phyloP scores from a whole-genome alignment of 1,140 invertebrate species.

The Aphaenogaster floridana region DNA sequence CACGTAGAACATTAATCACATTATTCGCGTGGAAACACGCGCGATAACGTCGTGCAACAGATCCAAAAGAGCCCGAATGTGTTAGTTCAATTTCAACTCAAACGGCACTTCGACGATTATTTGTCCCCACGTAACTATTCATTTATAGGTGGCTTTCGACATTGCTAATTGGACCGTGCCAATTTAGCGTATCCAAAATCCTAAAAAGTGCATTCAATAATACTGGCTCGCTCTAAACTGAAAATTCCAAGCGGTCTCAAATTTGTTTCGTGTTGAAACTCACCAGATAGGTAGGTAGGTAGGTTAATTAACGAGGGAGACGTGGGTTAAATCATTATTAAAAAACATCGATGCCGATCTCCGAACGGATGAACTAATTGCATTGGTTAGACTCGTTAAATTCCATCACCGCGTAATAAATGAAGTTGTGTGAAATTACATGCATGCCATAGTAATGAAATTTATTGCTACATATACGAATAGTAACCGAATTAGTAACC shows the following conservation, averaged over 20 bases:
- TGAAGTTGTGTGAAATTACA: slow-evolving; percentile 38
- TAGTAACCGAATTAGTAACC: not conserved
- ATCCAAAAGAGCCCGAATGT: slow-evolving; percentile 49
- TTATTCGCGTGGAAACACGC: slow-evolving; percentile 57
- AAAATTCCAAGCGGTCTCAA: slow-evolving; percentile 14
- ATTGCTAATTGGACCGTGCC: slow-evolving; percentile 58
- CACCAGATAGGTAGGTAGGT: not conserved
- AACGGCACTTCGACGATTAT: slow-evolving; percentile 45
- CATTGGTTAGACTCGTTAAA: slow-evolving; percentile 63
- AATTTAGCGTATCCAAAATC: slow-evolving; percentile 53
- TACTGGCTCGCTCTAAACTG: not conserved
- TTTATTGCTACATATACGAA: slow-evolving; percentile 24
- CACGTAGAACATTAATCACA: slow-evolving; percentile 62
- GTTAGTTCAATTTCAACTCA: slow-evolving; percentile 62
- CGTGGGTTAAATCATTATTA: slow-evolving; percentile 66
- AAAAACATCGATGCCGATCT: slow-evolving; percentile 52
- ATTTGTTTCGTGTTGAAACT: slow-evolving; percentile 9
- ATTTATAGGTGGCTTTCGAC: slow-evolving; percentile 38
- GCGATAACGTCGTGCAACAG: slow-evolving; percentile 57
- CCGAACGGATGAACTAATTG: slow-evolving; percentile 62
- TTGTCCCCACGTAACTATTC: slow-evolving; percentile 51
- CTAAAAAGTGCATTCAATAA: slow-evolving; percentile 31
- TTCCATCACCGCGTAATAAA: slow-evolving; percentile 37
- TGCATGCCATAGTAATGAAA: slow-evolving; percentile 45
- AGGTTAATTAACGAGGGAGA: slow-evolving; percentile 66